phyloP scores from a whole-genome alignment of 2,113 vertebrate genomes.

The Helogale parvula region DNA sequence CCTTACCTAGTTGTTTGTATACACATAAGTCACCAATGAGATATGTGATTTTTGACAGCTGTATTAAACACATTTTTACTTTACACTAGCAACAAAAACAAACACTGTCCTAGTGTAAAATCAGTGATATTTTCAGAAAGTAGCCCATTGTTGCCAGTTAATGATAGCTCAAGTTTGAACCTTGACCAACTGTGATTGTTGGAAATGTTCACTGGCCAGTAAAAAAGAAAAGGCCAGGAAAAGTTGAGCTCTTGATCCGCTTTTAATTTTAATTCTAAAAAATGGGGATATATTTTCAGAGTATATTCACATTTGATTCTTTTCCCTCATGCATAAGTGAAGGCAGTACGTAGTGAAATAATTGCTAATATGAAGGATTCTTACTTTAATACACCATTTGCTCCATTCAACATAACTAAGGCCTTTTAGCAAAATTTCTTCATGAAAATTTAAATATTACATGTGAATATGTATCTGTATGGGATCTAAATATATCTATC shows the following conservation, averaged over 20 bases:
- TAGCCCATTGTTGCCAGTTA: not conserved
- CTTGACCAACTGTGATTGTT: not conserved
- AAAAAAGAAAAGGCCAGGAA: not conserved
- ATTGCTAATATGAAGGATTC: not conserved
- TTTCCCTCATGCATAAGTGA: not conserved
- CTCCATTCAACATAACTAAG: not conserved
- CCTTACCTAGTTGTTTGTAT: slow-evolving; percentile 14
- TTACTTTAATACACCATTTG: not conserved
- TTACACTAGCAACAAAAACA: not conserved
- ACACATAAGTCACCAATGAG: not conserved
- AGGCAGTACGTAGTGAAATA: not conserved
- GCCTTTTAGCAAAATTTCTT: slow-evolving; percentile 5
- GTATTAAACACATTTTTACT: not conserved
- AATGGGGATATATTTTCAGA: not conserved
- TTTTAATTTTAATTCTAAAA: slow-evolving; percentile 42
- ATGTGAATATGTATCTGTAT: not conserved
- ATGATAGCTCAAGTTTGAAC: not conserved
- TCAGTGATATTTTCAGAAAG: slow-evolving; percentile 16
- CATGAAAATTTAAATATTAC: not conserved
- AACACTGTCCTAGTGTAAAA: not conserved
- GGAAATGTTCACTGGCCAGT: not conserved
- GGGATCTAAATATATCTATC: not conserved
- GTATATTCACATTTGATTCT: not conserved
- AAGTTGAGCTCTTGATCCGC: not conserved
- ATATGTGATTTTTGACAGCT: slow-evolving; percentile 19